Base-by-base conservation (phyloP, 2,888 invertebrate genomes). In the Dexiosoma caninum region DNA sequence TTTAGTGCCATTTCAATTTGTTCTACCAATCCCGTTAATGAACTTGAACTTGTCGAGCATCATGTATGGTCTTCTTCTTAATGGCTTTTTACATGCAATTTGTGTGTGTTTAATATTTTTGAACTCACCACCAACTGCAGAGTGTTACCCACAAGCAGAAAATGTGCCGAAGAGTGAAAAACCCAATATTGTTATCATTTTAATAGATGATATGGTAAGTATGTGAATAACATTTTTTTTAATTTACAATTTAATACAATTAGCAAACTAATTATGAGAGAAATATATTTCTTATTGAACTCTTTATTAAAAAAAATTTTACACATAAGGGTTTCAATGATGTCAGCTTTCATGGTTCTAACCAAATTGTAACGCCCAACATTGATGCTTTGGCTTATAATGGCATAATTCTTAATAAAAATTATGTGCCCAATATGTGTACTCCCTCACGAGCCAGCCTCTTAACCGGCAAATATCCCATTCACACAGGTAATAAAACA, bases 321-420 rank as follows among this genome's bases (percentile, higher is more conserved):
- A 1, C n/a, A 0, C n/a, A 51, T n/a, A 23, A 97, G 97, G 98
- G 98, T 21, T 96, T 96, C 94, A 96, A 97, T 87, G 97, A 97
- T 89, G 95, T 97, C 8, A 94, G 97, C 76, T 97, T 96, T 86
- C 97, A 97, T 87, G 97, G 97, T 0, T 96, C 96, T 1, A 92
- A 95, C 86, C 96, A 97, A 91, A 96, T 97, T 83, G 92, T 94
- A 57, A 98, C 97, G 0, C 97, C 97, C 0, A 97, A 97, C 87
- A 95, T 98, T 66, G 97, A 98, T 89, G 93, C 95, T 0, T 88
- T 98, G 82, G 97, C 96, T 0, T 95, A 95, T 87, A 94, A 95
- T 86, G 96, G 97, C 4, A 92, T 97, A 30, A 94, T 97, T 82
- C 91, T 98, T 6, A 96, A 97, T 88, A 94, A 94, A 30, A 86